Evolutionary conservation across 2,113 vertebrate genomes (phyloP), one percentile per base, ranked within the genome.

Genomic region (Microcebus ravelobensis): DNA sequence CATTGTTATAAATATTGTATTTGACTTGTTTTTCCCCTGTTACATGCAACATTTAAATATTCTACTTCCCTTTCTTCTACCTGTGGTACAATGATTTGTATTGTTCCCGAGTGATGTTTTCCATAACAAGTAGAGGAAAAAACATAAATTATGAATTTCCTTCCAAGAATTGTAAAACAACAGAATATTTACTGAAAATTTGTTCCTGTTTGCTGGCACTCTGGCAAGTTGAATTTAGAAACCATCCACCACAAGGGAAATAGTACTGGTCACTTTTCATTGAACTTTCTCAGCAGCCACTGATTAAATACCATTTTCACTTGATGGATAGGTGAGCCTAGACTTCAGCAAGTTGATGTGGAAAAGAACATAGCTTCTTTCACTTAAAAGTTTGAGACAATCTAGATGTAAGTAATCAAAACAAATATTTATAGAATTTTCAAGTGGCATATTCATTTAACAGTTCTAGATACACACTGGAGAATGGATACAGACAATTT

Each of bases 91-190:
- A 91, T 42, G 79, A 71, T 97, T 82, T 82, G 34, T 77, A 96
- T 98, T 98, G 85, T 98, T 98, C 57, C 45, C 12, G 5, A 96
- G 83, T 91, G 67, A 67, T 92, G 59, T 96, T 96, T 96, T 76
- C 23, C 91, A 97, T 86, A 95, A 93, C 57, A 96, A 94, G 52
- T n/a, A n/a, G 57, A 96, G 81, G 59, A 71, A 97, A 96, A 97
- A 96, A 67, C 31, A 82, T 67, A 87, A 73, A 95, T 95, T 88
- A 87, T 85, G 97, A 96, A 84, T 97, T 98, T 98, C 80, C 90
- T 97, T 89, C 39, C 20, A 74, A 79, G 3, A 36, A 52, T 31
- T 95, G 79, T 77, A 81, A 87, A 97, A 87, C 25, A 90, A 87
- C 52, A 95, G 21, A 92, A 96, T 85, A 87, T 84, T 90, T 91